phyloP scores from a whole-genome alignment of 2,113 vertebrate species.

The Larimichthys polyactis region DNA sequence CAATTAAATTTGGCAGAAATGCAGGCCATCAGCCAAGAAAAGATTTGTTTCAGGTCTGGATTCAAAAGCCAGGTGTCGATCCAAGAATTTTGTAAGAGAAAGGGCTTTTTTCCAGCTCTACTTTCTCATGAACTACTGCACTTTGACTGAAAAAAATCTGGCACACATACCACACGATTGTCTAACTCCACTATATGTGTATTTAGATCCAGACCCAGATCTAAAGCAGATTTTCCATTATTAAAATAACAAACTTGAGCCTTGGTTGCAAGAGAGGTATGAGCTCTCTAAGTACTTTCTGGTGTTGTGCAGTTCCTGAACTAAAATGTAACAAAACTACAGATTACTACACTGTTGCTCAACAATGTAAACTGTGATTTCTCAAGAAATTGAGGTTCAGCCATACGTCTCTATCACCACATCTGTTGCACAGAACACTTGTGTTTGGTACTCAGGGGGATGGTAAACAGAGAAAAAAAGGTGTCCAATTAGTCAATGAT shows the following conservation, averaged over 20 bases:
- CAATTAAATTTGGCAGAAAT: slow-evolving; percentile 2
- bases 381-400: background rate
- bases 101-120: background rate
- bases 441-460: slow-evolving; percentile 29
- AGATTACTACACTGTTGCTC: background rate
- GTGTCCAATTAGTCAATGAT: slow-evolving; percentile 72
- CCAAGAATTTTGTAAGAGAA: background rate
- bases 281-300: background rate
- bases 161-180: background rate
- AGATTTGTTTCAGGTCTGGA: slow-evolving; percentile 15
- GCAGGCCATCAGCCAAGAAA: slow-evolving; percentile 13
- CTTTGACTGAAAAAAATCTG: background rate
- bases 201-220: slow-evolving; percentile 20
- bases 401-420: slow-evolving; percentile 19
- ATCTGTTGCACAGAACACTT: slow-evolving; percentile 49
- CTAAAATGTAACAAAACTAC: background rate
- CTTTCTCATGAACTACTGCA: slow-evolving; percentile 22
- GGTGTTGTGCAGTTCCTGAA: background rate
- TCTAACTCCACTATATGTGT: background rate
- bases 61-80: slow-evolving; percentile 8
- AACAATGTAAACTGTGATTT: background rate
- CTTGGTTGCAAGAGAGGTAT: background rate
- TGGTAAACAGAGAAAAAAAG: slow-evolving; percentile 40
- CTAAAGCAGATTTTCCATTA: slow-evolving; percentile 12
- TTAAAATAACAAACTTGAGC: slow-evolving; percentile 9